A percentile compares a stretch with the other conserved stretches of the same genome.
phyloP scores from a whole-genome alignment of 2,888 invertebrate genomes.

The Sclerodermus sp. region DNA sequence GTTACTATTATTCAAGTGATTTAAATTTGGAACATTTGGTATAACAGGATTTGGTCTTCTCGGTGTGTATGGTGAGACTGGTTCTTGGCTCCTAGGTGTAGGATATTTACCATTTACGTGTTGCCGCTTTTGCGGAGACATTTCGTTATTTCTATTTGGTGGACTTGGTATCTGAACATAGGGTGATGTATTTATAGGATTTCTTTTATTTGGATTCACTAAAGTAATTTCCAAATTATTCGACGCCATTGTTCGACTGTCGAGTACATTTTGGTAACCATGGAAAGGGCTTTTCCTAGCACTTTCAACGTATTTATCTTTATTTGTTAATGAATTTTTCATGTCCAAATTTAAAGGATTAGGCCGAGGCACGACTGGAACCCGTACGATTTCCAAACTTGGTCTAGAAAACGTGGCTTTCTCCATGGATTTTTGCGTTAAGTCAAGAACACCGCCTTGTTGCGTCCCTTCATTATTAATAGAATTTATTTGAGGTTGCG shows the following conservation, averaged over 20 bases:
- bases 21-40: conserved; percentile 54
- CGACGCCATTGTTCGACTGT: conserved; percentile 62
- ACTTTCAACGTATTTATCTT: conserved; percentile 33
- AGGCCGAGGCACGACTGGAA: conserved; percentile 58
- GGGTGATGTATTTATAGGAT: neutral
- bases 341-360: conserved; percentile 59
- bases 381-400: conserved; percentile 64
- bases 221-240: conserved; percentile 72
- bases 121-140: conserved; percentile 33
- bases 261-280: conserved; percentile 52
- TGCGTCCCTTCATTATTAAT: conserved; percentile 24
- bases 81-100: conserved; percentile 54
- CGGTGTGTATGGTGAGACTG: conserved; percentile 50
- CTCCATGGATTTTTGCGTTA: conserved; percentile 62
- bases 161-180: conserved; percentile 28
- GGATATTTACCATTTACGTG: conserved; percentile 63
- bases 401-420: conserved; percentile 51
- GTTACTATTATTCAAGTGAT: conserved; percentile 40
- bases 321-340: conserved; percentile 49
- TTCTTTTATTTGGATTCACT: conserved; percentile 59
- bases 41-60: conserved; percentile 48
- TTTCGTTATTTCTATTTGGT: conserved; percentile 22
- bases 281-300: conserved; percentile 33
- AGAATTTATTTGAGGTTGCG: conserved; percentile 8
- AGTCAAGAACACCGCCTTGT: conserved; percentile 64